Evolutionary conservation across 2,113 vertebrate species (phyloP), one percentile per base, ranked within the genome.

Genomic region (Eira barbara): DNA sequence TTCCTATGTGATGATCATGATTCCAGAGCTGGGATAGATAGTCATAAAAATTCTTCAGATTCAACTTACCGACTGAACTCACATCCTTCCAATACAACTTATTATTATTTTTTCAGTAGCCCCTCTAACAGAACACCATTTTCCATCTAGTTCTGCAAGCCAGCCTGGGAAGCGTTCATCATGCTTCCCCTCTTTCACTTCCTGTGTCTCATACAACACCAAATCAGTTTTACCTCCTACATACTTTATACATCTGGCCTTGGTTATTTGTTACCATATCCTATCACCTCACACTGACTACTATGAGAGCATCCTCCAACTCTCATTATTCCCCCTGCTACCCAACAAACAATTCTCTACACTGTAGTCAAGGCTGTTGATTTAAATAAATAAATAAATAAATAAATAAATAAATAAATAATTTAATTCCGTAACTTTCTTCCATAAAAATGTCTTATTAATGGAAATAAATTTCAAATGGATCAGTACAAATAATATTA

Each of bases 81-180:
- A 7, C 3, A 3, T 34, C 27, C 17, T 55, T 73, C 14, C 23
- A 15, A 2, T 23, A 6, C 20, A 17, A 39, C 29, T 42, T 14
- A 52, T 52, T 52, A 52, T 52, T 52, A 52, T 52, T 29, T 42
- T 76, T 76, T 27, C 36, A 57, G 3, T 2, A 7, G 25, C 17
- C 25, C 18, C 15, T n/a, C 0, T 45, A 27, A 7, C 4, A 15
- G 9, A 7, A 13, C 1, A 3, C 10, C 6, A 2, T 13, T 4
- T 11, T n/a, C 31, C 6, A 9, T 9, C 29, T n/a, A 20, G 14
- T 8, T 31, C 4, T 57, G 0, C 14, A 18, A 21, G 0, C 4
- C 9, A 69, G 7, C 27, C 13, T 2, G 21, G 7, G 8, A 25
- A 47, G 21, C 4, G 2, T 3, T 17, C 45, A 14, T 18, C 4